Evolutionary conservation across 2,113 vertebrate genomes (phyloP).

Genomic region (Glaucidium brasilianum): DNA sequence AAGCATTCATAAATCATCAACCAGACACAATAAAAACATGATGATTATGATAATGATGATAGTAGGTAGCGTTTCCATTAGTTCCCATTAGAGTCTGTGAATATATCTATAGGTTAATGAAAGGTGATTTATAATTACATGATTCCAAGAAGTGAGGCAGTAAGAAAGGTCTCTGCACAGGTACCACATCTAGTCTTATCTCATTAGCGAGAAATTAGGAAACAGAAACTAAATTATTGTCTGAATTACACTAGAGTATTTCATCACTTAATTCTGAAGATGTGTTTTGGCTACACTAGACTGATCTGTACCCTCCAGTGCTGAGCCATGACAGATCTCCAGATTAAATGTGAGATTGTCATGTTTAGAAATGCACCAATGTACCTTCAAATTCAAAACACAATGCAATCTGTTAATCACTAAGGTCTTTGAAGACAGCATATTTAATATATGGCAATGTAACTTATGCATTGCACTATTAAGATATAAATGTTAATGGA

Average conservation of each 20-base stretch:
- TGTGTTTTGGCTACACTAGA: background rate
- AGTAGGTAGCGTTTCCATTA: background rate
- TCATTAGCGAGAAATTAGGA: background rate
- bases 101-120: background rate
- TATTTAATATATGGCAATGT: background rate
- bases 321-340: background rate
- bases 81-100: background rate
- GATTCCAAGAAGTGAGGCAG: background rate
- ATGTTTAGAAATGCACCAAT: background rate
- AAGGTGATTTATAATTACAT: background rate
- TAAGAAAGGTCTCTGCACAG: background rate
- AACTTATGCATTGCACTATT: background rate
- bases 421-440: background rate
- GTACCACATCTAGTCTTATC: background rate
- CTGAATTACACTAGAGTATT: background rate
- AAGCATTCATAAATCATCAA: background rate
- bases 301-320: background rate
- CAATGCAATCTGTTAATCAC: background rate
- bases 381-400: background rate
- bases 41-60: background rate
- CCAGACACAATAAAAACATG: background rate
- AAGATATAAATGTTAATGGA: background rate
- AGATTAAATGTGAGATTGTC: background rate
- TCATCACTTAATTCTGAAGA: background rate
- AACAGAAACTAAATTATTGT: background rate